These are phyloP conservation scores for Tiphia femorata DNA, from an alignment of 2,888 invertebrate genomes.

Conservation along the genomic window DNA sequence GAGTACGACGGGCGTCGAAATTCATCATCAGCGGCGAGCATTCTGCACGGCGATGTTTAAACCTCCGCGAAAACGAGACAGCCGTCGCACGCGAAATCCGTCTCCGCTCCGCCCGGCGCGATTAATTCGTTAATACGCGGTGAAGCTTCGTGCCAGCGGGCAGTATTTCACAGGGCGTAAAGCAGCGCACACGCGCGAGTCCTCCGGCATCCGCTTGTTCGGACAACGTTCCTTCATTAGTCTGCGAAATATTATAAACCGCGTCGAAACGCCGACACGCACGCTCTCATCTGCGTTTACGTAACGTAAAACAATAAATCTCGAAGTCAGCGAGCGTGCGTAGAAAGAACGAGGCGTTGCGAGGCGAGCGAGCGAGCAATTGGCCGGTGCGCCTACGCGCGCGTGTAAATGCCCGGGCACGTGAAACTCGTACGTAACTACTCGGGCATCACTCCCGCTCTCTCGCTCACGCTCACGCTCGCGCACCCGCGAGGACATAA, in stretches of 20 bases:
- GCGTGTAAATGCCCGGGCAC: no score
- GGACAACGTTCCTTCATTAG: constrained; percentile 36
- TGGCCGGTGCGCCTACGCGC: constrained; percentile 7
- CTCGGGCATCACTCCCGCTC: no score
- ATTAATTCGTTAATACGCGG: constrained; percentile 19
- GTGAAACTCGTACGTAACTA: no score
- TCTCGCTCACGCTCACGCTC: no score
- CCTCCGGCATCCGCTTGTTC: no score
- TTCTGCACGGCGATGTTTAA: no score
- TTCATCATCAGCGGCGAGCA: no score
- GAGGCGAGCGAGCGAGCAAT: constrained; percentile 4
- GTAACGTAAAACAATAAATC: constrained; percentile 44
- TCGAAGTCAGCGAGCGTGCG: constrained; percentile 22
- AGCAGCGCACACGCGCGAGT: no score
- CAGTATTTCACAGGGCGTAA: constrained; percentile 27
- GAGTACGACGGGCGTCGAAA: no score
- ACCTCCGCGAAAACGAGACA: no score
- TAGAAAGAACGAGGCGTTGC: constrained; percentile 27
- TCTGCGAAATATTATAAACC: constrained; percentile 35
- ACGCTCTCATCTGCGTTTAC: constrained; percentile 34
- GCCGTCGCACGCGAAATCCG: no score
- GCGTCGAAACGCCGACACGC: constrained; percentile 22
- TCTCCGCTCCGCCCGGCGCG: neutral
- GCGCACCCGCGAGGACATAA: no score
- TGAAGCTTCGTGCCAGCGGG: constrained; percentile 49